These are phyloP conservation scores for Poeciliopsis gracilis DNA, from an alignment of 2,797 vertebrate genomes.

Conservation along the genomic window DNA sequence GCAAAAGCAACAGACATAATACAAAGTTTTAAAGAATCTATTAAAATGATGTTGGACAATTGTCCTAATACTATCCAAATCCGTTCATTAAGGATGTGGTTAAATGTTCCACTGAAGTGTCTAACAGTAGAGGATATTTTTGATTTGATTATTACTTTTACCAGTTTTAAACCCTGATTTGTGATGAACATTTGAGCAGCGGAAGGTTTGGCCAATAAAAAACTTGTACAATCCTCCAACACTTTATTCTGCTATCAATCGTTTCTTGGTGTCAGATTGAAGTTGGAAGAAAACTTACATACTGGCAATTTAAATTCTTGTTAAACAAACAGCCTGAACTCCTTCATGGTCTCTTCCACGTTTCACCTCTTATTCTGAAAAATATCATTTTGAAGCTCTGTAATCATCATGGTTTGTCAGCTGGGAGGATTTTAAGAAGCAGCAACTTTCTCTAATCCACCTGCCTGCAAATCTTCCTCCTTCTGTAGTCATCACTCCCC, in stretches of 20 bases:
- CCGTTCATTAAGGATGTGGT: neutral
- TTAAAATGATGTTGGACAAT: neutral
- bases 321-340: neutral
- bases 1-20: neutral
- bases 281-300: no score
- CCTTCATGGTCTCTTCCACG: neutral
- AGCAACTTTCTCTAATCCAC: slow-evolving; percentile 1
- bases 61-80: neutral
- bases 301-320: no score
- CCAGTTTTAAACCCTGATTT: no score
- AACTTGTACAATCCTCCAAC: no score
- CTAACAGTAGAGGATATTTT: no score
- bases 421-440: neutral
- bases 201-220: no score
- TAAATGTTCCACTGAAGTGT: no score
- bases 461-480: neutral
- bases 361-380: neutral
- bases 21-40: neutral
- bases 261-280: no score
- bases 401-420: neutral
- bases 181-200: no score
- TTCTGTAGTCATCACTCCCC: neutral
- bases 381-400: neutral
- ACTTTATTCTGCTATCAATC: no score
- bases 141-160: no score